Conservation (phyloP, 92 coral and sea anemone species). For the Porites evermanni region DNA sequence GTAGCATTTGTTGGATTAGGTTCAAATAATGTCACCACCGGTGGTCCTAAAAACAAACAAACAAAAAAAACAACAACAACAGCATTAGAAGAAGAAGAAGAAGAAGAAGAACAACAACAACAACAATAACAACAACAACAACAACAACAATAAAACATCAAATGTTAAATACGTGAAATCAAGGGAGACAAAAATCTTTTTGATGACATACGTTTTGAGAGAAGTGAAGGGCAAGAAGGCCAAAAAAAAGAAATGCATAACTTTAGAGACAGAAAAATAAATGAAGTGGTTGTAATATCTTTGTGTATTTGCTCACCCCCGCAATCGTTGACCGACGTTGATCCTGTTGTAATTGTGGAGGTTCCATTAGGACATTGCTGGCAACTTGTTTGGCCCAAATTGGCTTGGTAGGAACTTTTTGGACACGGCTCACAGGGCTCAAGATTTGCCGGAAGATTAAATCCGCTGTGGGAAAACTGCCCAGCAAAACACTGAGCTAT, state of each 20-base stretch:
- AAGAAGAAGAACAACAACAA: no score
- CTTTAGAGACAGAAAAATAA: neutral
- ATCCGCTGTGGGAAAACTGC: slow-evolving; percentile 56
- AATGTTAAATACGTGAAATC: no score
- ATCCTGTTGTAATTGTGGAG: slow-evolving; percentile 53
- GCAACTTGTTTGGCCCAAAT: slow-evolving; percentile 64
- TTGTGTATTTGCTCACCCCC: slow-evolving; percentile 59
- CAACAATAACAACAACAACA: no score
- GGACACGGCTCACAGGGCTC: slow-evolving; percentile 67
- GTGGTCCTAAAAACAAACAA: slow-evolving; percentile 45
- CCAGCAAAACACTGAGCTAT: slow-evolving; percentile 57
- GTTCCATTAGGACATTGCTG: slow-evolving; percentile 74
- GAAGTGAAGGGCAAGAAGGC: no score
- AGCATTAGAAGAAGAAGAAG: no score
- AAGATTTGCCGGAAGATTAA: slow-evolving; percentile 50
- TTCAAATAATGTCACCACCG: slow-evolving; percentile 54
- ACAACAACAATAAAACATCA: no score
- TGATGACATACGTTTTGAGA: no score
- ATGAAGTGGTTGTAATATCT: neutral
- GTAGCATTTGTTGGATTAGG: slow-evolving; percentile 67
- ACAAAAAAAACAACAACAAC: neutral
- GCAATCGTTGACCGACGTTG: slow-evolving; percentile 55
- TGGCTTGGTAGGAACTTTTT: slow-evolving; percentile 55
- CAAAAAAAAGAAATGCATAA: neutral
- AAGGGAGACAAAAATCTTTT: no score